phyloP scores from a whole-genome alignment of 2,888 invertebrate genomes.

The Subacronicta megacephala region DNA sequence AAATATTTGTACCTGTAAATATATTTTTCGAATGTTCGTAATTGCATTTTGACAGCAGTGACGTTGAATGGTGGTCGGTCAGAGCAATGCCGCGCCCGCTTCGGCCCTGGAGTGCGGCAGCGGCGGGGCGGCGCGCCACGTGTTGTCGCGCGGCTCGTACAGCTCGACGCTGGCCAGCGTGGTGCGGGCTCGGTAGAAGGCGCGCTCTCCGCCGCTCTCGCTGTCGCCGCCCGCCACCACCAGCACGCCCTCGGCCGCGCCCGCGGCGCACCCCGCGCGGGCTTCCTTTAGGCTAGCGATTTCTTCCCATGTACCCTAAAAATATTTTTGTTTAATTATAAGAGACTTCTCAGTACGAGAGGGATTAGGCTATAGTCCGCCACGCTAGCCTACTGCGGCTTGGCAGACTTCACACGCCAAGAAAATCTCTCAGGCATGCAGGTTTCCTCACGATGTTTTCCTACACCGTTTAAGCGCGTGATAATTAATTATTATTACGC shows the following conservation, averaged over 20 bases:
- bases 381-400: too few species aligned
- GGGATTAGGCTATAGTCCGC: too few species aligned
- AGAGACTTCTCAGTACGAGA: too few species aligned
- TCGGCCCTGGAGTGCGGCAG: slow-evolving; percentile 96
- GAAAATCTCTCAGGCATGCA: too few species aligned
- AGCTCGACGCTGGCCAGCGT: slow-evolving; percentile 95
- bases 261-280: slow-evolving; percentile 95
- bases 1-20: slow-evolving; percentile 38
- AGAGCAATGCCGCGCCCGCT: slow-evolving; percentile 95
- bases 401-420: too few species aligned
- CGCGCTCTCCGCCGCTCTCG: slow-evolving; percentile 92
- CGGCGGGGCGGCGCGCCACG: slow-evolving; percentile 94
- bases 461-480: too few species aligned
- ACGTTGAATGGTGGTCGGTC: slow-evolving; percentile 67
- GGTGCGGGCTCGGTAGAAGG: slow-evolving; percentile 95
- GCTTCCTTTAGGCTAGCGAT: slow-evolving; percentile 93
- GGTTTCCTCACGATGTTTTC: too few species aligned
- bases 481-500: too few species aligned
- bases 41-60: neutral
- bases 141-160: slow-evolving; percentile 94
- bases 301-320: slow-evolving; percentile 93
- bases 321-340: too few species aligned
- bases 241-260: slow-evolving; percentile 94
- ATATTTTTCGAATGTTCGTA: slow-evolving; percentile 18
- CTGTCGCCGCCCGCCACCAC: slow-evolving; percentile 96